Evolutionary conservation across 2,797 vertebrate genomes (phyloP), one percentile per base, ranked within the genome.

Genomic region (Hyperoplus lanceolatus): DNA sequence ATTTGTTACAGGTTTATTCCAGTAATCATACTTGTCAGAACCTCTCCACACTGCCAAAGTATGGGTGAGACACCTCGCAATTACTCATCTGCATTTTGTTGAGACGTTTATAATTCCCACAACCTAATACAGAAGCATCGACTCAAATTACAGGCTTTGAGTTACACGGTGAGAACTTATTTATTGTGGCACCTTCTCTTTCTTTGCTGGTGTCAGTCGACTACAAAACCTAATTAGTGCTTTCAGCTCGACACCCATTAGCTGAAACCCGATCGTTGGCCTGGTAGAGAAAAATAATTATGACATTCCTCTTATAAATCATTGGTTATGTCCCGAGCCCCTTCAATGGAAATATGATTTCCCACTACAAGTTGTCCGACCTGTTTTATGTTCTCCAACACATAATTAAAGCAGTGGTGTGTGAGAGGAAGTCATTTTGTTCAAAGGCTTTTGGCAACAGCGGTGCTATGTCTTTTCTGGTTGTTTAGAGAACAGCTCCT

Each of bases 271-370:
- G 95, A 97, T 96, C 96, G 95, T 89, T 93, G 92, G 89, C 92
- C 92, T 76, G 77, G 64, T 77, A 94, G 94, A 94, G 94, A 92
- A 93, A 96, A 97, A 97, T 96, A 97, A 97, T 96, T 97, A 96
- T 94, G 86, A 95, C 96, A 97, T 96, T 96, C 96, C 96, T 91
- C 93, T 93, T 96, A 96, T 97, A 97, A 97, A 98, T 97, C 96
- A 96, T 95, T 94, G 94, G 96, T 96, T 96, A 93, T 96, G 96
- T 96, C 95, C 95, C 93, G 61, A 75, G 94, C 95, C 94, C 93
- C 94, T 95, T 91, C 94, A 95, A 96, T 96, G 95, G 96, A 97
- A 97, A 98, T 98, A 97, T 98, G 96, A 97, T 97, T 97, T 97
- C 95, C 95, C 93, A 91, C 94, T 97, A 97, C 96, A 97, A 97